Evolutionary conservation across 2,888 invertebrate genomes (phyloP).

Genomic region (Hermaeophaga mercurialis): DNA sequence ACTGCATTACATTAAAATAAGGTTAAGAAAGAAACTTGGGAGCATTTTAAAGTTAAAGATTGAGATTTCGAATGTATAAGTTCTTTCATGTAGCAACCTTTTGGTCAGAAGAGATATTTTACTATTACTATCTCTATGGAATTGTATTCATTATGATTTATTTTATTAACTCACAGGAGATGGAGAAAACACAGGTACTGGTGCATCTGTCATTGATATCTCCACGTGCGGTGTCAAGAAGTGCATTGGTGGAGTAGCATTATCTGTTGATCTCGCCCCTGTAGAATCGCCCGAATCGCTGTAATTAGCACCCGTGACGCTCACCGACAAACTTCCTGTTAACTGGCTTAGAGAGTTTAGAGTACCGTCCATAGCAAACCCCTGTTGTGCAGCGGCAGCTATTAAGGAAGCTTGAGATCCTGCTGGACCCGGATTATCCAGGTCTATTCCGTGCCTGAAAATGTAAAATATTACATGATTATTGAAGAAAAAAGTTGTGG

Average conservation of each 20-base stretch:
- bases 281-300: conserved; percentile 86
- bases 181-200: conserved; percentile 68
- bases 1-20: too few relatives aligned
- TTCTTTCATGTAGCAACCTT: too few relatives aligned
- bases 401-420: conserved; percentile 78
- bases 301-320: conserved; percentile 68
- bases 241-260: conserved; percentile 89
- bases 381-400: conserved; percentile 64
- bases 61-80: too few relatives aligned
- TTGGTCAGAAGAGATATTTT: too few relatives aligned
- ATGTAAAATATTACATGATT: background rate
- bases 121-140: too few relatives aligned
- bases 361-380: conserved; percentile 56
- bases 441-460: conserved; percentile 81
- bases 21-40: too few relatives aligned
- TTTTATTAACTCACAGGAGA: conserved; percentile 59
- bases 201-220: conserved; percentile 86
- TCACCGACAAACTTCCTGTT: conserved; percentile 64
- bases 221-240: conserved; percentile 90
- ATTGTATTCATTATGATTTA: too few relatives aligned
- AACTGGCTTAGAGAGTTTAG: conserved; percentile 65
- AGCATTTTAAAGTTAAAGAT: too few relatives aligned
- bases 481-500: background rate
- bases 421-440: conserved; percentile 86
- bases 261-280: conserved; percentile 79